Evolutionary conservation across 2,113 vertebrate genomes (phyloP).

Genomic region (Forbesichthys papilliferus): DNA sequence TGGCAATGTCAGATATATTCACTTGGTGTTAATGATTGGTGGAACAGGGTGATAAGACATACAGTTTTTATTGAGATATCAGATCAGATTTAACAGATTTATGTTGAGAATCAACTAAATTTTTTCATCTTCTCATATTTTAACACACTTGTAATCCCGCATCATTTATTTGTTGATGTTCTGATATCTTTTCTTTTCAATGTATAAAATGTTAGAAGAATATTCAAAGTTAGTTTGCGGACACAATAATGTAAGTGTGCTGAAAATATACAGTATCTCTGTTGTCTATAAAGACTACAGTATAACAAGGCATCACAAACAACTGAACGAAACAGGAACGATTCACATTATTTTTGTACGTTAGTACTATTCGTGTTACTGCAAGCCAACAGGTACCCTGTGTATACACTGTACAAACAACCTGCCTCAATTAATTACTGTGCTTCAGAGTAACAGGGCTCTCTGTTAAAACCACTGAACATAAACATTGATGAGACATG

Average conservation of each 20-base stretch:
- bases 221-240: constrained; percentile 53
- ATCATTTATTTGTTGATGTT: too few relatives aligned
- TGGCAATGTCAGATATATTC: too few relatives aligned
- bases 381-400: constrained; percentile 26
- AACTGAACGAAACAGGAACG: constrained; percentile 27
- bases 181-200: constrained; percentile 18
- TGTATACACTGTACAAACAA: constrained; percentile 28
- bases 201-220: constrained; percentile 55
- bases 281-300: constrained; percentile 33
- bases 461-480: not conserved
- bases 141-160: not conserved
- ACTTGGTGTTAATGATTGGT: not conserved
- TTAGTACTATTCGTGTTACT: constrained; percentile 16
- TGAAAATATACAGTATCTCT: not conserved
- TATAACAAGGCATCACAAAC: constrained; percentile 56
- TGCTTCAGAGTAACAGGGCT: constrained; percentile 11
- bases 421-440: constrained; percentile 3
- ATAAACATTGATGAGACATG: constrained; percentile 15
- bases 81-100: not conserved
- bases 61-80: constrained; percentile 36
- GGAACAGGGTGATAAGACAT: not conserved
- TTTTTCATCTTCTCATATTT: constrained; percentile 16
- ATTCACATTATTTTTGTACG: constrained; percentile 42
- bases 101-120: constrained; percentile 31
- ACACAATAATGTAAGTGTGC: constrained; percentile 43